A percentile compares a stretch with the other conserved stretches of the same genome.
phyloP scores from a whole-genome alignment of 2,797 vertebrate species.

The Ammospiza maritima region DNA sequence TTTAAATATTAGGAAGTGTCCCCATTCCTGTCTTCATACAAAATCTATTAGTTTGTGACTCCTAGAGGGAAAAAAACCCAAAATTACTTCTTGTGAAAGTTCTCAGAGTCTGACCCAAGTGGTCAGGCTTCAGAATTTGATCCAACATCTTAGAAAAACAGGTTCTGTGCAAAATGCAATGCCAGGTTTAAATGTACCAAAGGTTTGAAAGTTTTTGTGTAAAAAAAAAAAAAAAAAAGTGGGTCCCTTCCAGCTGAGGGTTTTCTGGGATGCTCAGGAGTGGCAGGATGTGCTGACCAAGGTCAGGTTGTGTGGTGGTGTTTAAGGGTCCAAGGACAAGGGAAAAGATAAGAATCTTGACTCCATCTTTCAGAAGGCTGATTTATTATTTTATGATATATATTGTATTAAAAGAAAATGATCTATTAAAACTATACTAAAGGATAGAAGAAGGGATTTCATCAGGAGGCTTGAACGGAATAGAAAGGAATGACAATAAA shows the following conservation, averaged over 20 bases:
- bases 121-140: background rate
- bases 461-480: too few species aligned
- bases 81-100: background rate
- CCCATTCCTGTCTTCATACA: background rate
- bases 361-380: too few species aligned
- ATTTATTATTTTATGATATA: too few species aligned
- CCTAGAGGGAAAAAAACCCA: background rate
- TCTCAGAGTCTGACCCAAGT: background rate
- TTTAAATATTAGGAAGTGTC: background rate
- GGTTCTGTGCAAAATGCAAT: background rate
- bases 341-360: too few species aligned
- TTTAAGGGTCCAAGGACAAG: too few species aligned
- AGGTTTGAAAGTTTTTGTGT: conserved; percentile 7
- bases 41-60: background rate
- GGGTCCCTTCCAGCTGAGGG: background rate
- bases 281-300: background rate
- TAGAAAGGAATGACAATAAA: too few species aligned
- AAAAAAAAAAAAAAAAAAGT: background rate
- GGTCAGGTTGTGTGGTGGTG: too few species aligned
- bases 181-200: background rate
- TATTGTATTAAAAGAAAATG: too few species aligned
- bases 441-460: too few species aligned
- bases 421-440: too few species aligned
- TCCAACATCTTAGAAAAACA: background rate
- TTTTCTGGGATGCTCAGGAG: background rate